Evolutionary conservation across 2,888 invertebrate genomes (phyloP), one percentile per base, ranked within the genome.

Genomic region (Lucinisca nassula): DNA sequence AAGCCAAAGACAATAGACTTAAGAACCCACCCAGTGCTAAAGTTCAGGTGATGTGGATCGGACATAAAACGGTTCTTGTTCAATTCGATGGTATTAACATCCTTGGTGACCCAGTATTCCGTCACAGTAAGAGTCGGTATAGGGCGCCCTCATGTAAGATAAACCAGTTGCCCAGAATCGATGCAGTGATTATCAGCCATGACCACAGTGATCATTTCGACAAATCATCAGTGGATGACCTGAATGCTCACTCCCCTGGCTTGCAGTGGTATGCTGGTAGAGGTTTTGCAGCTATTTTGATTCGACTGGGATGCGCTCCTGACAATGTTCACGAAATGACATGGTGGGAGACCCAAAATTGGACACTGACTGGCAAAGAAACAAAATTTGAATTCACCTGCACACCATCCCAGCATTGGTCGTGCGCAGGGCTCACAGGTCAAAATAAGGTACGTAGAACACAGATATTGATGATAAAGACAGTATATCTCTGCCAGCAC

Each of bases 361-460:
- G 74, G 32, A n/a, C 32, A 38, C 17, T 77, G 14, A 38, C 75
- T 21, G 76, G 24, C 8, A 67, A n/a, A 24, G 17, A 38, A n/a
- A n/a, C n/a, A 24, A 17, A 38, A 24, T 81, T 90, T 24, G 73
- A 27, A 38, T 94, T 97, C 89, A 95, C 94, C 45, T 96, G 96
- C 87, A 95, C 96, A 4, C 97, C 97, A 2, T 95, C 96, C n/a
- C 97, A 97, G 87, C 97, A 97, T 92, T 97, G 97, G 97, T 96
- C 96, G 73, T 94, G 94, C 75, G 92, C 97, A 40, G 91, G 92
- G 8, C 77, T 94, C 3, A 92, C 92, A 38, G 97, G 97, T 92
- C 91, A 95, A 49, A 96, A 96, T 88, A 96, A 95, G 94, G 97
- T 96, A 82, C 73, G 45, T n/a, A n/a, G n/a, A n/a, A n/a, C n/a